phyloP scores from a whole-genome alignment of 2,797 vertebrate species.

The Crypturellus tataupa region DNA sequence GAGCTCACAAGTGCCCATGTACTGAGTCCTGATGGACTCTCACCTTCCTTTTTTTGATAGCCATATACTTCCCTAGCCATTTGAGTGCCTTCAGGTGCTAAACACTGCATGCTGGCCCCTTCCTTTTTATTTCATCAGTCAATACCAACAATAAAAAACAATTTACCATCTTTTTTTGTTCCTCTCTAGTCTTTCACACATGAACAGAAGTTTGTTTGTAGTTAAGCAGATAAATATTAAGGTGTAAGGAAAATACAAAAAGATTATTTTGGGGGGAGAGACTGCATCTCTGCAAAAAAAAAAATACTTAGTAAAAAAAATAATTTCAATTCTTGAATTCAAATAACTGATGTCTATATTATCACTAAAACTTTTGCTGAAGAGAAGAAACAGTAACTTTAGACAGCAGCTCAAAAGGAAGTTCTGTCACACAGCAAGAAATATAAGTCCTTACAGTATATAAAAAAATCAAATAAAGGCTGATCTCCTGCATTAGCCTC shows the following conservation, averaged over 20 bases:
- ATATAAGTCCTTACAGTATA: not conserved
- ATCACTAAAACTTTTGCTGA: not conserved
- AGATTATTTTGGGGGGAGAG: not conserved
- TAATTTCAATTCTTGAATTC: not conserved
- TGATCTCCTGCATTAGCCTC: not conserved
- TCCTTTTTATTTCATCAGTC: not conserved
- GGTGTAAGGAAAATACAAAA: not conserved
- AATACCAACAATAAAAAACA: not conserved
- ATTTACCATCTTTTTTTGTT: not conserved
- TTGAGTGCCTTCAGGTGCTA: not conserved
- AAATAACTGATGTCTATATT: not conserved
- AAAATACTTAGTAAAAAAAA: slow-evolving; percentile 15
- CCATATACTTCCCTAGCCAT: not conserved
- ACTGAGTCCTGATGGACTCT: not conserved
- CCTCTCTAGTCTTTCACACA: not conserved
- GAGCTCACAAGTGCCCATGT: slow-evolving; percentile 4
- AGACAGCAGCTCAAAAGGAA: slow-evolving; percentile 32
- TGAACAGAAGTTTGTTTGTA: not conserved
- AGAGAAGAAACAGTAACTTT: not conserved
- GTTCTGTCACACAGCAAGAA: not conserved
- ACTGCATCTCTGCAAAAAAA: slow-evolving; percentile 8
- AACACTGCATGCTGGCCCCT: not conserved
- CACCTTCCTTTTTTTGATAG: not conserved
- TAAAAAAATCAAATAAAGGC: not conserved
- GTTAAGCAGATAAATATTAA: not conserved